A percentile compares a stretch with the other conserved stretches of the same genome.
These are phyloP conservation scores for Hoplodrina ambigua DNA, from an alignment of 2,888 invertebrate genomes.

Conservation along the genomic window DNA sequence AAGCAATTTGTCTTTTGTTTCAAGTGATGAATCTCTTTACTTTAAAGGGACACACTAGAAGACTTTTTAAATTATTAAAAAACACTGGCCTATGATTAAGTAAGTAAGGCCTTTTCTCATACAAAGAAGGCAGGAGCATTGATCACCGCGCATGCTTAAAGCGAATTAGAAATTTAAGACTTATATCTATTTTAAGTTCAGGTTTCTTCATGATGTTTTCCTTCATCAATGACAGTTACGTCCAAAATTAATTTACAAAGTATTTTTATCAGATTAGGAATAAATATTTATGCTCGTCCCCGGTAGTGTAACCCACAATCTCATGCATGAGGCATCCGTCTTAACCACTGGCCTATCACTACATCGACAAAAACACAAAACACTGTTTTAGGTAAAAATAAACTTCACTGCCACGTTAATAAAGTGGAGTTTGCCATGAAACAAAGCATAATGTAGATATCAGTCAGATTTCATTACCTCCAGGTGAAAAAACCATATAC, in stretches of 20 bases:
- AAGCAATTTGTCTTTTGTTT: constrained; percentile 36
- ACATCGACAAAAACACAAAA: too few relatives aligned
- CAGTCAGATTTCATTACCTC: not conserved
- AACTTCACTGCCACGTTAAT: not conserved
- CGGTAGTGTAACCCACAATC: too few relatives aligned
- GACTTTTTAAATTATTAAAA: not conserved
- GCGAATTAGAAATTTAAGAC: too few relatives aligned
- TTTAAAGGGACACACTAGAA: not conserved
- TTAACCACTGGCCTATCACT: too few relatives aligned
- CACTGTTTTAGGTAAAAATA: not conserved
- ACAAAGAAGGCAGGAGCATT: too few relatives aligned
- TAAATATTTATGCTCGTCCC: too few relatives aligned
- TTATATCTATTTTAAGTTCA: not conserved
- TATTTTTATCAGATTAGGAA: too few relatives aligned
- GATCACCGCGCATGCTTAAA: not conserved
- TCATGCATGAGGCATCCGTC: too few relatives aligned
- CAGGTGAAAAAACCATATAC: not conserved
- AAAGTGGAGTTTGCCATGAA: not conserved
- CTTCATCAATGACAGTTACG: not conserved
- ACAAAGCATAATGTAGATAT: not conserved
- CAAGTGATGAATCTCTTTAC: constrained; percentile 22
- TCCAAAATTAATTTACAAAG: too few relatives aligned
- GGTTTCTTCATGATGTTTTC: not conserved
- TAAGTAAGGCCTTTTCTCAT: too few relatives aligned
- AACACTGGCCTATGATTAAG: too few relatives aligned